Evolutionary conservation across 2,888 invertebrate genomes (phyloP).

Genomic region (Nomada hirtipes): DNA sequence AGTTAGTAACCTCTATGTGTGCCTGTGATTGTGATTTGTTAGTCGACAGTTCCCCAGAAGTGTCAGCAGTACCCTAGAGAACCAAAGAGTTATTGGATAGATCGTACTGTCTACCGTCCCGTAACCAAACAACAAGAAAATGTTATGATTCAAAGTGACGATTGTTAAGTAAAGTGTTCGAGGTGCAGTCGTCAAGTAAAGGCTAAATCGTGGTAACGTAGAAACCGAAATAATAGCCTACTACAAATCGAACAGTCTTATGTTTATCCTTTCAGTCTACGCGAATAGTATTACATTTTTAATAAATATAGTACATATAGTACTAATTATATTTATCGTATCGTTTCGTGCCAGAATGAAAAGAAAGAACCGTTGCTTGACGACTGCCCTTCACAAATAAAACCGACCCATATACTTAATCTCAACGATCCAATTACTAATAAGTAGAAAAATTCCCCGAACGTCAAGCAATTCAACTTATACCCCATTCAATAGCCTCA

Average conservation of each 20-base stretch:
- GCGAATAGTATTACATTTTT: no score
- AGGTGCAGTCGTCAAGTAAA: slow-evolving; percentile 18
- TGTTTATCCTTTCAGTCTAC: no score
- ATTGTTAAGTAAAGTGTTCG: slow-evolving; percentile 14
- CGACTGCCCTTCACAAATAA: slow-evolving; percentile 13
- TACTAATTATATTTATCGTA: no score
- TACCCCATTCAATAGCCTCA: slow-evolving; percentile 20
- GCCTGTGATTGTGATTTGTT: slow-evolving; percentile 76
- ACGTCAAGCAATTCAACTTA: slow-evolving; percentile 22
- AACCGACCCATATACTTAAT: slow-evolving; percentile 7
- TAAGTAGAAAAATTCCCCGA: background rate
- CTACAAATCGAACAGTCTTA: no score
- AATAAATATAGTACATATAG: no score
- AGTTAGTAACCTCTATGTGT: slow-evolving; percentile 74
- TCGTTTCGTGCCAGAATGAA: no score
- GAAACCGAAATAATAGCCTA: background rate
- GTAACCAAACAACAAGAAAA: slow-evolving; percentile 65
- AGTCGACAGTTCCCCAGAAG: slow-evolving; percentile 80
- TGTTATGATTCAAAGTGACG: slow-evolving; percentile 23
- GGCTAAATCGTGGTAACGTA: background rate
- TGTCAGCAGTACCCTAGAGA: slow-evolving; percentile 83
- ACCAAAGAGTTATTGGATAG: slow-evolving; percentile 73
- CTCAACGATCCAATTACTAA: background rate
- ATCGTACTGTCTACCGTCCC: slow-evolving; percentile 62
- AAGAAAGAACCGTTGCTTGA: no score